phyloP scores from a whole-genome alignment of 2,113 vertebrate species.

The Syngnathoides biaculeatus region DNA sequence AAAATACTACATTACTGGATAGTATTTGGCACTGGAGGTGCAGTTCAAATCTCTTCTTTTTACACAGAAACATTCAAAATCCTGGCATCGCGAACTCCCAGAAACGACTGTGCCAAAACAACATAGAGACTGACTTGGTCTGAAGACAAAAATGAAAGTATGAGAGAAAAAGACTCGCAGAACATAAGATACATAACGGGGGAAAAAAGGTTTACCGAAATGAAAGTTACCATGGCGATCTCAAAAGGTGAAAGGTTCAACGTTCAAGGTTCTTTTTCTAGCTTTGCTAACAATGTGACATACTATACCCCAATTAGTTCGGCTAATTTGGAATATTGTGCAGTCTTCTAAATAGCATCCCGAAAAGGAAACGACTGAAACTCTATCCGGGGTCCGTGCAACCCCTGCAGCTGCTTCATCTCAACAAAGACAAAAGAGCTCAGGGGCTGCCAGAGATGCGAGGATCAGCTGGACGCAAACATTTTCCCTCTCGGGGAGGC shows the following conservation, averaged over 20 bases:
- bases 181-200: too few relatives aligned
- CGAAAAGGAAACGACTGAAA: not conserved
- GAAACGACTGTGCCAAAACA: too few relatives aligned
- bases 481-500: conserved; percentile 31
- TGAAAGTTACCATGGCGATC: too few relatives aligned
- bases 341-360: not conserved
- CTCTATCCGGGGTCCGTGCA: not conserved
- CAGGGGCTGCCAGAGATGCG: not conserved
- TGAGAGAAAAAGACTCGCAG: too few relatives aligned
- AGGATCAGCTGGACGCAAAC: conserved; percentile 48
- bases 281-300: not conserved
- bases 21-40: not conserved
- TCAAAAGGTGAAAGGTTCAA: too few relatives aligned
- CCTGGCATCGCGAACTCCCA: too few relatives aligned
- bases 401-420: not conserved
- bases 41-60: too few relatives aligned
- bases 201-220: too few relatives aligned
- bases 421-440: conserved; percentile 3
- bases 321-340: not conserved
- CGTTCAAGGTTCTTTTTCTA: too few relatives aligned
- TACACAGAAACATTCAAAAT: too few relatives aligned
- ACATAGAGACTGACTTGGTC: too few relatives aligned
- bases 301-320: not conserved
- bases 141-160: too few relatives aligned
- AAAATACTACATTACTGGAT: not conserved